phyloP scores from a whole-genome alignment of 1,140 invertebrate genomes.

The Microplitis mediator region DNA sequence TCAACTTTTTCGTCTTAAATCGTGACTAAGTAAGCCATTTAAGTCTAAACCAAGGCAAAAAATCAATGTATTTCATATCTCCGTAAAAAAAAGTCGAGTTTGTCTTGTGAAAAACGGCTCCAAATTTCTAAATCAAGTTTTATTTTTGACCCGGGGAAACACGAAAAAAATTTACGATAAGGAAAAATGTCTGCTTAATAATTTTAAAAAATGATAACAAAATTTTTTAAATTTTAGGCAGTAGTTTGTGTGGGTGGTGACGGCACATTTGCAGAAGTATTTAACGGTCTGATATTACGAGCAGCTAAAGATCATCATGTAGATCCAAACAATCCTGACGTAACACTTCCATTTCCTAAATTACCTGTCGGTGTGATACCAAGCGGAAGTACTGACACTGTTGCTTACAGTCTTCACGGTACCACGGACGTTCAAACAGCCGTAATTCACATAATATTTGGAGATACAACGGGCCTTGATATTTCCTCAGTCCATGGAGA shows the following conservation, averaged over 20 bases:
- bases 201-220: conserved; percentile 1
- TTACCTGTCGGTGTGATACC: conserved; percentile 78
- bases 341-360: conserved; percentile 66
- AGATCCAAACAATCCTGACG: conserved; percentile 67
- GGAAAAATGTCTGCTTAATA: too few relatives aligned
- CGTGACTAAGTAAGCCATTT: too few relatives aligned
- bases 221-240: conserved; percentile 63
- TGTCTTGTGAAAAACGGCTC: too few relatives aligned
- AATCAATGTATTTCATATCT: too few relatives aligned
- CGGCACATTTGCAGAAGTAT: conserved; percentile 85
- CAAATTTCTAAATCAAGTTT: too few relatives aligned
- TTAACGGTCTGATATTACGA: conserved; percentile 75
- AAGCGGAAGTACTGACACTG: conserved; percentile 85
- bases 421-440: conserved; percentile 82
- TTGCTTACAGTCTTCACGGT: conserved; percentile 83
- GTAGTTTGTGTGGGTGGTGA: conserved; percentile 86
- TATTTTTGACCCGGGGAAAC: too few relatives aligned
- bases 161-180: too few relatives aligned
- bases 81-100: too few relatives aligned
- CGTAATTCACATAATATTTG: conserved; percentile 82
- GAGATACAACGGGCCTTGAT: conserved; percentile 76
- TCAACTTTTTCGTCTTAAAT: too few relatives aligned
- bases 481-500: conserved; percentile 78
- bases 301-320: conserved; percentile 64
- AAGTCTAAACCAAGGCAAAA: too few relatives aligned